These are phyloP conservation scores for Sipunculus nudus DNA, from an alignment of 2,888 invertebrate genomes.

Conservation along the genomic window DNA sequence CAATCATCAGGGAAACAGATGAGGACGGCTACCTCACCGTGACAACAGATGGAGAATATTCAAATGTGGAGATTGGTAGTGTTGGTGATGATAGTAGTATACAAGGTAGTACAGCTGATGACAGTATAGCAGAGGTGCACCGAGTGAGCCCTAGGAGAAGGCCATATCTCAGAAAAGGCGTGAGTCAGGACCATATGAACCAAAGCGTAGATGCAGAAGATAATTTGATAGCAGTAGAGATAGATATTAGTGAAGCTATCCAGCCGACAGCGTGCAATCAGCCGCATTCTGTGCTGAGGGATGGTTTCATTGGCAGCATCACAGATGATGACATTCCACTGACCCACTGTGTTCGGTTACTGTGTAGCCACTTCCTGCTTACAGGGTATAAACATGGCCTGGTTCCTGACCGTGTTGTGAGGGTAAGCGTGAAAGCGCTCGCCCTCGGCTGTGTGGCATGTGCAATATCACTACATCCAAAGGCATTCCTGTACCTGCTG, in stretches of 20 bases:
- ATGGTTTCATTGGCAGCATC: conserved; percentile 70
- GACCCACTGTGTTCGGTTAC: conserved; percentile 77
- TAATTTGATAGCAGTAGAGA: neutral
- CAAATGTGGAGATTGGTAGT: conserved; percentile 60
- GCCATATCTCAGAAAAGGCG: conserved; percentile 29
- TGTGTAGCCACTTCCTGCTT: conserved; percentile 79
- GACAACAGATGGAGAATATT: conserved; percentile 56
- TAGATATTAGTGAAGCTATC: neutral
- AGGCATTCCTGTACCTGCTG: conserved; percentile 74
- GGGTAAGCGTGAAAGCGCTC: conserved; percentile 91
- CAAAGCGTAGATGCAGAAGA: conserved; percentile 44
- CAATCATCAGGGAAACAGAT: too few relatives aligned
- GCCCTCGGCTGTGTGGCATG: conserved; percentile 84
- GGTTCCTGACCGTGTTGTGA: conserved; percentile 78
- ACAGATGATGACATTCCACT: conserved; percentile 75
- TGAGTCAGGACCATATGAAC: conserved; percentile 52
- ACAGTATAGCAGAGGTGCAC: conserved; percentile 59
- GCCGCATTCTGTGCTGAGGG: too few relatives aligned
- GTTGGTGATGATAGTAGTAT: conserved; percentile 57
- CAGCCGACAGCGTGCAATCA: too few relatives aligned
- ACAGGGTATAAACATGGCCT: conserved; percentile 68
- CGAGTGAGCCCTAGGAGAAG: conserved; percentile 50
- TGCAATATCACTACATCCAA: conserved; percentile 79
- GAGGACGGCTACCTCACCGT: too few relatives aligned
- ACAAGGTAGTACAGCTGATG: too few relatives aligned